Base-by-base conservation (phyloP, 2,797 vertebrate species). In the Cyclopterus lumpus region DNA sequence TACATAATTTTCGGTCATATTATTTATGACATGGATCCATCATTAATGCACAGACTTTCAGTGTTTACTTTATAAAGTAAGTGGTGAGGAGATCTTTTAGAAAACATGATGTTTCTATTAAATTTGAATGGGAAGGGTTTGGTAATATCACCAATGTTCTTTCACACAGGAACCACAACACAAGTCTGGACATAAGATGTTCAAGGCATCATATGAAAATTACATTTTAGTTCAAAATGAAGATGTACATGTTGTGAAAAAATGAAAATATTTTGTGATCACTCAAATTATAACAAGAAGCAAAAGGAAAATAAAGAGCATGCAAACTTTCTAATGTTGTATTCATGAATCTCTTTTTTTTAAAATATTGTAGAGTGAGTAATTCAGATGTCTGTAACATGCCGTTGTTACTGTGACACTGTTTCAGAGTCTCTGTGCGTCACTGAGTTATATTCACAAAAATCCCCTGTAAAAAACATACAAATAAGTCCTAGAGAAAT, bases 1-100 rank as follows among this genome's bases (percentile, higher is more conserved):
- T 63, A 81, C 32, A 86, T 71, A 20, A 79, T n/a, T 85, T 73
- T 71, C 20, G 28, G 22, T 62, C 26, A 66, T 75, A 58, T 82
- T 60, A 73, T 67, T 72, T 71, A 48, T 58, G 16, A 44, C 40
- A 38, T 3, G 6, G 16, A 72, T 57, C 28, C 16, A 44, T 51
- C 14, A 59, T 48, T 11, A 58, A 15, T 8, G 22, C 11, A 49
- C 8, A 77, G 40, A 34, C 54, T 42, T n/a, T 74, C 64, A 73
- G 28, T 12, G 28, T 53, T 65, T 34, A 66, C 46, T 44, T 36
- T 30, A 61, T 7, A 5, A 28, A 64, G 44, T 60, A 60, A 78
- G 59, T 22, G 16, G 22, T 54, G 40, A 44, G n/a, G 16, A 34
- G 32, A 34, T n/a, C 44, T 30, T 18, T 55, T 55, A 20, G 36